Evolutionary conservation across 2,113 vertebrate genomes (phyloP), one percentile per base, ranked within the genome.

Genomic region (Antigone vipio): DNA sequence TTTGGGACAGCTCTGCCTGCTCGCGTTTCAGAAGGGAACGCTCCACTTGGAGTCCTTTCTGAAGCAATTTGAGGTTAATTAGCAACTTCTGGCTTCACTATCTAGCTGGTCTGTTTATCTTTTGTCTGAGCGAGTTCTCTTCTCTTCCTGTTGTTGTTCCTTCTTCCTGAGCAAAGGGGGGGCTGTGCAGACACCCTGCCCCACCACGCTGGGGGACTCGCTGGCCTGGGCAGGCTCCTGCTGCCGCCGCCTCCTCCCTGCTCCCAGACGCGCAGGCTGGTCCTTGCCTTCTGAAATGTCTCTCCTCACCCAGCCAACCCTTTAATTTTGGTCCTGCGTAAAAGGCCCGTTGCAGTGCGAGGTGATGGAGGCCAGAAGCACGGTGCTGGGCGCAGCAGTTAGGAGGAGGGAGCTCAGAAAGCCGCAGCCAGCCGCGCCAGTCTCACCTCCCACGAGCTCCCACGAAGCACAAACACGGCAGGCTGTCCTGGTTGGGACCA

Each of bases 131-230:
- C 0, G 2, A 87, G 49, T 76, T 93, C 55, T 95, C 72, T 66
- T 88, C 63, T 83, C 80, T 95, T 97, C 86, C 86, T 93, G 88
- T 84, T 88, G 93, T 89, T 92, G 66, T 89, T 95, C 63, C 79
- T 87, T 68, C 69, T 91, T 91, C 91, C 86, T 50, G 66, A 91
- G 86, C 1, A 0, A n/a, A n/a, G 35, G 1, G 3, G 73, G 44
- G 69, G 22, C 64, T 0, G 0, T 2, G 3, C 55, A 53, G 77
- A 69, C 49, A 59, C 69, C 49, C 56, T 55, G 40, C 24, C 30
- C 68, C 0, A 2, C 62, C 9, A 0, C 7, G 7, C 60, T 44
- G 1, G 1, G 49, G 62, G 75, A n/a, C 49, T 20, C 21, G 8
- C 50, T 2, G 9, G 30, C 17, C 74, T 44, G n/a, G 34, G 12